phyloP scores from a whole-genome alignment of 1,140 invertebrate species.

The Drosophila saltans region DNA sequence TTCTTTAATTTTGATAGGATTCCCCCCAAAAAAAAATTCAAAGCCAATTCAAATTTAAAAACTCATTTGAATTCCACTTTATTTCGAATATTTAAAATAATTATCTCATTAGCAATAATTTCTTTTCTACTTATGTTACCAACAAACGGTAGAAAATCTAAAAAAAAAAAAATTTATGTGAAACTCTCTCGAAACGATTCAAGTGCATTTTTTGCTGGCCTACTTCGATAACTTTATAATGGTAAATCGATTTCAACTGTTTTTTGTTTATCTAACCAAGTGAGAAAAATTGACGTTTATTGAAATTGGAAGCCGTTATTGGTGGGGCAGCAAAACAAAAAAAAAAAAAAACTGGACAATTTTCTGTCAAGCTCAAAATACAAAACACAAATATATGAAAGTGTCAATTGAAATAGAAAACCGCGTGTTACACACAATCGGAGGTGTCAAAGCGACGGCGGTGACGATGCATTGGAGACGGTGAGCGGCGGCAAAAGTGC shows the following conservation, averaged over 20 bases:
- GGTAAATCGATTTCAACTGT: neutral
- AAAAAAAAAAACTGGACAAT: slow-evolving; percentile 28
- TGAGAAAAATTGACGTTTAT: slow-evolving; percentile 8
- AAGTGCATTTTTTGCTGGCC: neutral
- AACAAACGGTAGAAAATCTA: neutral
- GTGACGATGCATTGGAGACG: slow-evolving; percentile 27
- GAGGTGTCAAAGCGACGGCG: slow-evolving; percentile 72
- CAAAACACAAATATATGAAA: slow-evolving; percentile 58
- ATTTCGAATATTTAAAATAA: neutral
- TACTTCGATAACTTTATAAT: slow-evolving; percentile 12
- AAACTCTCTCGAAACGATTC: neutral
- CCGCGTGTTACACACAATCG: slow-evolving; percentile 69
- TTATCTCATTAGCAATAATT: neutral
- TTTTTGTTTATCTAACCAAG: slow-evolving; percentile 1
- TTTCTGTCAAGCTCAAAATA: slow-evolving; percentile 38
- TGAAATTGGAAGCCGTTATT: slow-evolving; percentile 35
- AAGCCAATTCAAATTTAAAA: too few relatives aligned
- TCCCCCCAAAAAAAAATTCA: neutral
- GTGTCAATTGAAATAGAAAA: slow-evolving; percentile 80
- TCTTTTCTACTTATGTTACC: too few relatives aligned
- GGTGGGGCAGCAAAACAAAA: neutral
- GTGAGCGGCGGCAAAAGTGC: slow-evolving; percentile 65
- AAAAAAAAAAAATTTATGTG: neutral
- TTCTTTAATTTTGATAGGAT: neutral
- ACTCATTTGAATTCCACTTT: neutral